Conservation (phyloP, 2,888 invertebrate species). For the Pammene fasciana region DNA sequence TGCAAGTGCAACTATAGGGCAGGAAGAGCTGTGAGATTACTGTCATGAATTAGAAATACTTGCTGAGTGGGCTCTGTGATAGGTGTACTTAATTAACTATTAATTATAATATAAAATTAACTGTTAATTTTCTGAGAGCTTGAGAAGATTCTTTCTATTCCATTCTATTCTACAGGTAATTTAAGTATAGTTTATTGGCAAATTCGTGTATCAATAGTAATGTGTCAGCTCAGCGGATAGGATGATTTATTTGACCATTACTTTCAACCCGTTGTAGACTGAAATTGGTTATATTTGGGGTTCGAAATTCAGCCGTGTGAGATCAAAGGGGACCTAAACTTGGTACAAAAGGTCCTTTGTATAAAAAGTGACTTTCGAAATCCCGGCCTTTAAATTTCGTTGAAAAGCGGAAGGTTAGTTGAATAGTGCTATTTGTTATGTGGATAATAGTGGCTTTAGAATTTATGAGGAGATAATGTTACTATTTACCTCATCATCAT, state of each 20-base stretch:
- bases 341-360: constrained; percentile 24
- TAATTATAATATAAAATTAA: too few relatives aligned
- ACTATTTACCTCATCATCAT: too few relatives aligned
- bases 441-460: too few relatives aligned
- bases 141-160: too few relatives aligned
- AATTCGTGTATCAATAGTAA: constrained; percentile 19
- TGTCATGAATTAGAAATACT: too few relatives aligned
- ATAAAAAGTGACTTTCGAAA: constrained; percentile 30
- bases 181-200: neutral
- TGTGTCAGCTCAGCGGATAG: constrained; percentile 6
- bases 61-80: too few relatives aligned
- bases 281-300: constrained; percentile 37
- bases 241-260: constrained; percentile 41
- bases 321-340: constrained; percentile 22
- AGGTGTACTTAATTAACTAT: too few relatives aligned
- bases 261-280: constrained; percentile 26
- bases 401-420: neutral
- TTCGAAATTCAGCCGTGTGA: constrained; percentile 26
- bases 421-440: neutral
- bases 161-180: too few relatives aligned
- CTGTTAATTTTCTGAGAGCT: too few relatives aligned
- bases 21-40: too few relatives aligned
- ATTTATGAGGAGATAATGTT: too few relatives aligned
- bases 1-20: too few relatives aligned
- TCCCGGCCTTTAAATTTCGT: constrained; percentile 13